phyloP scores from a whole-genome alignment of 2,113 vertebrate species.

The Tetrax tetrax region DNA sequence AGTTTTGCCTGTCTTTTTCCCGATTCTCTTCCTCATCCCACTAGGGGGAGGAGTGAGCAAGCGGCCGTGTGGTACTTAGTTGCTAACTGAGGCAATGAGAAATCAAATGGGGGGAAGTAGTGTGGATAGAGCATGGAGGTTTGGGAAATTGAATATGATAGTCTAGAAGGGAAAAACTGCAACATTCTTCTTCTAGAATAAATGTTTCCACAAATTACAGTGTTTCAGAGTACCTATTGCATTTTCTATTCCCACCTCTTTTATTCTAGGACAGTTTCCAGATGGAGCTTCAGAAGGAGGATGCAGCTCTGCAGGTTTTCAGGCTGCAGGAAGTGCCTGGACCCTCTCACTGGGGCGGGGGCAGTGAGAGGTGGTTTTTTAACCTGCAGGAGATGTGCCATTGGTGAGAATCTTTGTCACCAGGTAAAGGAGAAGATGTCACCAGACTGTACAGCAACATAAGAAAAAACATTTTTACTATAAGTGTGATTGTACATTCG shows the following conservation, averaged over 20 bases:
- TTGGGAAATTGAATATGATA: neutral
- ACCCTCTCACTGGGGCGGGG: neutral
- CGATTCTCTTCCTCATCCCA: too few species aligned
- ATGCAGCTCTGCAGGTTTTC: neutral
- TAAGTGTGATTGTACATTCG: fast-evolving
- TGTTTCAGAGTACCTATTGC: neutral
- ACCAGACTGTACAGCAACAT: neutral
- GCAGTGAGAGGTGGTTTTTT: neutral
- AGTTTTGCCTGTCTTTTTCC: too few species aligned
- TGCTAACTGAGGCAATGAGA: neutral
- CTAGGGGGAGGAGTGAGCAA: too few species aligned
- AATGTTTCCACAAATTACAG: neutral
- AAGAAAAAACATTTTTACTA: neutral
- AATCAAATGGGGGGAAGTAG: neutral
- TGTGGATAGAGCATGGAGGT: neutral
- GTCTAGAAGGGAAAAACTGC: too few species aligned
- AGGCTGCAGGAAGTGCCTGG: neutral
- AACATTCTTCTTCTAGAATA: neutral
- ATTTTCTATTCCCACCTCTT: neutral
- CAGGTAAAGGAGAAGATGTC: neutral
- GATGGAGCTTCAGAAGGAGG: neutral
- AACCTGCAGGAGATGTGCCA: neutral
- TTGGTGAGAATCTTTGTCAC: neutral
- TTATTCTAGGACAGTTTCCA: neutral
- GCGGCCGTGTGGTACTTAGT: too few species aligned